A percentile compares a stretch with the other conserved stretches of the same genome.
phyloP scores from a whole-genome alignment of 92 coral and sea anemone genomes.

The Epizoanthus rinbou region DNA sequence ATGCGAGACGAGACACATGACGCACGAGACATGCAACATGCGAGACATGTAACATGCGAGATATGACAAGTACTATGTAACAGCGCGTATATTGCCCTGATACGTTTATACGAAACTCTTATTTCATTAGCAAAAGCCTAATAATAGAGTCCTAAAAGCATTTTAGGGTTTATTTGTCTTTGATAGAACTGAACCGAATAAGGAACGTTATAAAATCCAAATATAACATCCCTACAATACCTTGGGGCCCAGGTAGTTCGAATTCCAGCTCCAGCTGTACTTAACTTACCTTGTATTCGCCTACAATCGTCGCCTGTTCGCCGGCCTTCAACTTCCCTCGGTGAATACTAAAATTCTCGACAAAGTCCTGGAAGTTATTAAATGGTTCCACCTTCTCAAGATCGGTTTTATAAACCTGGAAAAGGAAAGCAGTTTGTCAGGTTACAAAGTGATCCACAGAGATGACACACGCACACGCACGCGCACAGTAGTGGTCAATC shows the following conservation, averaged over 20 bases:
- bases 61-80: no score
- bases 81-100: no score
- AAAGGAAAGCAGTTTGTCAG: background rate
- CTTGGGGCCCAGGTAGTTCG: background rate
- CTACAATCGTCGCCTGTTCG: conserved; percentile 80
- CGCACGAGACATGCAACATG: no score
- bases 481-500: no score
- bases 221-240: background rate
- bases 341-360: conserved; percentile 76
- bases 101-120: no score
- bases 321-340: conserved; percentile 85
- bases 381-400: conserved; percentile 74
- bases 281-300: conserved; percentile 86
- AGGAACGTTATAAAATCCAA: no score
- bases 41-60: no score
- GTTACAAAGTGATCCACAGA: background rate
- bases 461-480: background rate
- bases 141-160: no score
- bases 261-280: background rate
- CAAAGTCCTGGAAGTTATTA: conserved; percentile 87
- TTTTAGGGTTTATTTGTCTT: no score
- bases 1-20: no score
- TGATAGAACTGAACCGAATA: no score
- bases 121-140: no score
- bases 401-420: conserved; percentile 73